These are phyloP conservation scores for Lacanobia wlatinum DNA, from an alignment of 2,888 invertebrate species.

Conservation along the genomic window DNA sequence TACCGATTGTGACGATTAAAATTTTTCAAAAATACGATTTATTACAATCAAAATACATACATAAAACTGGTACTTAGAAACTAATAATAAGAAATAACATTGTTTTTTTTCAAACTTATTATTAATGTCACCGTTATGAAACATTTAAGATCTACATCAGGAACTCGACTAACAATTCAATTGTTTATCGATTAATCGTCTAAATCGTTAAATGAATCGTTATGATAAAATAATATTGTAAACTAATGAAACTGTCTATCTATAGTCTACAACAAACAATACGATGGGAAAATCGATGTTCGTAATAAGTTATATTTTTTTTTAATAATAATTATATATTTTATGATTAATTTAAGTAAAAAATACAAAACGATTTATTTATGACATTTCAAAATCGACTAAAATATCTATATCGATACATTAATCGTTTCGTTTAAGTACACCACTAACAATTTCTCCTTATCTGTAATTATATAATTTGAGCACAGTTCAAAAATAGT, in stretches of 20 bases:
- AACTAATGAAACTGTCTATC: conserved; percentile 44
- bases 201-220: conserved; percentile 29
- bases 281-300: conserved; percentile 47
- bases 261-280: conserved; percentile 48
- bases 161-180: conserved; percentile 68
- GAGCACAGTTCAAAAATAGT: conserved; percentile 56
- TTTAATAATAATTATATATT: conserved; percentile 1
- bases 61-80: conserved; percentile 66
- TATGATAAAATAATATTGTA: conserved; percentile 31
- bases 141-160: conserved; percentile 67
- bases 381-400: conserved; percentile 62
- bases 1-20: conserved; percentile 85
- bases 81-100: conserved; percentile 66
- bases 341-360: conserved; percentile 56
- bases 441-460: conserved; percentile 54
- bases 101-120: conserved; percentile 60
- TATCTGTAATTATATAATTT: conserved; percentile 52
- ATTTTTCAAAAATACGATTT: conserved; percentile 78
- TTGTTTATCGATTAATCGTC: conserved; percentile 48
- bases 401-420: conserved; percentile 59
- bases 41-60: conserved; percentile 78
- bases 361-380: conserved; percentile 39
- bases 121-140: conserved; percentile 60
- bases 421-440: conserved; percentile 64
- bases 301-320: conserved; percentile 28